Evolutionary conservation across 2,113 vertebrate genomes (phyloP).

Genomic region (Bostrychus sinensis): DNA sequence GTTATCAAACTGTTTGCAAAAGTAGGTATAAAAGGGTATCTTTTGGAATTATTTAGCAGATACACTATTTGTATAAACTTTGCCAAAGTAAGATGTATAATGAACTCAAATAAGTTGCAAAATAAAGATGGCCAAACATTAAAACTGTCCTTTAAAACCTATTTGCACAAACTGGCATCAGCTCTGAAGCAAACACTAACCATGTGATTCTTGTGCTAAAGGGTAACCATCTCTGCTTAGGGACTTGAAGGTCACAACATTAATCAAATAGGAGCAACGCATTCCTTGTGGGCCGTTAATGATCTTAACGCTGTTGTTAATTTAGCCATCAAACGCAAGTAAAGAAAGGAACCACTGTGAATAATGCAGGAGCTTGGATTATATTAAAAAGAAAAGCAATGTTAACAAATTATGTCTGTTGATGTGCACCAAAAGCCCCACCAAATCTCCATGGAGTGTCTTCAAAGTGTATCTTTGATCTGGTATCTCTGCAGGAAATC

Average conservation of each 20-base stretch:
- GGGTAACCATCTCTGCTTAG: neutral
- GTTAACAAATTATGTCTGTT: slow-evolving; percentile 38
- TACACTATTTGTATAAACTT: neutral
- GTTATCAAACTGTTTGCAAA: neutral
- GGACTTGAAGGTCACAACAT: slow-evolving; percentile 29
- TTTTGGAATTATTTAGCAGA: neutral
- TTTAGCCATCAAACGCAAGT: slow-evolving; percentile 34
- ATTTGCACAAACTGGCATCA: neutral
- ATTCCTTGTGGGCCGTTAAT: neutral
- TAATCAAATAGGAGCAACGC: slow-evolving; percentile 21
- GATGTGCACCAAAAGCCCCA: slow-evolving; percentile 43
- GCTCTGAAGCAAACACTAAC: neutral
- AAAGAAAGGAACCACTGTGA: slow-evolving; percentile 11
- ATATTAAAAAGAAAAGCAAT: slow-evolving; percentile 39
- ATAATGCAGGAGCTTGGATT: slow-evolving; percentile 21
- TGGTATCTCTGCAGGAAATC: slow-evolving; percentile 51
- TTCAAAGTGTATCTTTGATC: slow-evolving; percentile 53
- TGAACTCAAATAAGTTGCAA: neutral
- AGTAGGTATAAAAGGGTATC: neutral
- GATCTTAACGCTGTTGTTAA: slow-evolving; percentile 22
- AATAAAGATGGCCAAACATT: neutral
- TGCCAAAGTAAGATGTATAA: neutral
- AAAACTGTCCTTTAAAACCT: neutral
- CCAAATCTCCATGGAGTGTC: slow-evolving; percentile 38
- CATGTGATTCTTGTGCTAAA: neutral